Conservation (phyloP, 2,797 vertebrate genomes). For the Rhabdomys pumilio region DNA sequence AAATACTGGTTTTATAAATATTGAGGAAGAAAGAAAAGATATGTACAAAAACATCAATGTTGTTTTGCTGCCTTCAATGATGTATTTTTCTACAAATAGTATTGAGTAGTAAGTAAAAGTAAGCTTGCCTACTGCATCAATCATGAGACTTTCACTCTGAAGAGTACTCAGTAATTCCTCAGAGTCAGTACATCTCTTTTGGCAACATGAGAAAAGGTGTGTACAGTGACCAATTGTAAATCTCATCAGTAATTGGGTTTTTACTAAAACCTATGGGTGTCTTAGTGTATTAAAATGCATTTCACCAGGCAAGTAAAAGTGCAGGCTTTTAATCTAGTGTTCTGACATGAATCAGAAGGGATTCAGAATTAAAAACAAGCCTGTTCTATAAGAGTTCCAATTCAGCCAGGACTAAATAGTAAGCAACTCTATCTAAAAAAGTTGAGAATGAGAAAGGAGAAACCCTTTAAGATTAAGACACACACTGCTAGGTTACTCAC, state of each 20-base stretch:
- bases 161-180: background rate
- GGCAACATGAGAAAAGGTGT: background rate
- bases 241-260: background rate
- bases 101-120: background rate
- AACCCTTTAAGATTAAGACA: background rate
- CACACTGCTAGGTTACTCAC: background rate
- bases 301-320: background rate
- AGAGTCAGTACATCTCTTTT: background rate
- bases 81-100: background rate
- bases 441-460: background rate
- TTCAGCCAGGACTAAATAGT: background rate
- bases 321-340: background rate
- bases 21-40: background rate
- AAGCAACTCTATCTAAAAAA: background rate
- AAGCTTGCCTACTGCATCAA: background rate
- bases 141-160: background rate
- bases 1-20: background rate
- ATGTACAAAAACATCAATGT: background rate
- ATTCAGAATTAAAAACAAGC: background rate
- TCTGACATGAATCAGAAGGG: background rate
- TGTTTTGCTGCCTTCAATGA: background rate
- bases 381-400: background rate
- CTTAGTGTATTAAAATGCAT: background rate
- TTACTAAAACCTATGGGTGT: background rate
- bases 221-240: background rate